Evolutionary conservation across 2,888 invertebrate genomes (phyloP).

Genomic region (Pterostichus madidus): DNA sequence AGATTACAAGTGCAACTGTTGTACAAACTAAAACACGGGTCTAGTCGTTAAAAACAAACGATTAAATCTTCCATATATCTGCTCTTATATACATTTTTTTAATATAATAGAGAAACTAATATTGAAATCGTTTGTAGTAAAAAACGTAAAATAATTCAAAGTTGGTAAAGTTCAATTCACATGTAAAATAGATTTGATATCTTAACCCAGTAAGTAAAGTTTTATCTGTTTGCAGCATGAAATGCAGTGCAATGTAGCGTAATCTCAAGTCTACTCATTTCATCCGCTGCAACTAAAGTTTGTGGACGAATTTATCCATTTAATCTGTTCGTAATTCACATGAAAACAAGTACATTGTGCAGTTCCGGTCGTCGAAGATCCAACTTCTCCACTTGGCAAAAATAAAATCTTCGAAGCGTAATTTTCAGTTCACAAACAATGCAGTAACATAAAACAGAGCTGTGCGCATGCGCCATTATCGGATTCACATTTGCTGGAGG

Average conservation of each 20-base stretch:
- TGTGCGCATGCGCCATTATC: conserved; percentile 32
- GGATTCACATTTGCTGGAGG: background rate
- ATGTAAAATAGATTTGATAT: conserved; percentile 37
- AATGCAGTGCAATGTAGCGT: background rate
- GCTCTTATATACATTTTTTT: background rate
- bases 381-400: conserved; percentile 45
- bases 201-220: conserved; percentile 45
- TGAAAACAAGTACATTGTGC: conserved; percentile 58
- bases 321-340: conserved; percentile 56
- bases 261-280: conserved; percentile 2
- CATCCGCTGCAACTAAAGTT: conserved; percentile 15
- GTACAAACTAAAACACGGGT: no score
- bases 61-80: background rate
- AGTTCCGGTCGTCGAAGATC: conserved; percentile 9
- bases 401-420: conserved; percentile 48
- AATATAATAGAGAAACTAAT: background rate
- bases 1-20: no score
- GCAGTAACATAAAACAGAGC: conserved; percentile 60
- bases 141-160: background rate
- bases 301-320: conserved; percentile 53
- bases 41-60: no score
- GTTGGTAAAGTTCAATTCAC: conserved; percentile 29
- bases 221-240: conserved; percentile 47
- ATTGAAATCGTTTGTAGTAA: background rate
- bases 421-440: conserved; percentile 66